Evolutionary conservation across 2,888 invertebrate genomes (phyloP), one percentile per base, ranked within the genome.

Genomic region (Phragmatobia fuliginosa): DNA sequence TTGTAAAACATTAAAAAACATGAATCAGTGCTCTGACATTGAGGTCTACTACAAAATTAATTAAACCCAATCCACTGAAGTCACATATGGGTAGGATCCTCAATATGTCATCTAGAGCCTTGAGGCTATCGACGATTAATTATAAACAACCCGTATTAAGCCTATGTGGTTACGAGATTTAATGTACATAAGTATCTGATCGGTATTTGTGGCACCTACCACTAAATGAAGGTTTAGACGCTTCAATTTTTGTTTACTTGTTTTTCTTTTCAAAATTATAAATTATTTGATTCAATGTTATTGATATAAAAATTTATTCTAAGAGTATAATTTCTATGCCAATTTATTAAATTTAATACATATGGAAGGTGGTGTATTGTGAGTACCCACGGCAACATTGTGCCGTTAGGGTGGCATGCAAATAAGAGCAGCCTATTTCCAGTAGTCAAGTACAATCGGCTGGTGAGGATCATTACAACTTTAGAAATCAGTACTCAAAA

Each of bases 21-120:
- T 6, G 3, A 45, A 8, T 21, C 21, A 45, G 21, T 11, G 25
- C 28, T 14, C 11, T 52, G 28, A 25, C 11, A 25, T 21, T 45
- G 4, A 52, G 25, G 25, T 52, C 14, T 28, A 25, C 1, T 25
- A 11, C 11, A 25, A 25, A 52, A 52, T 52, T 21, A 52, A 52
- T 52, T 25, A 28, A 52, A 52, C 28, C 11, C 52, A 25, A 52
- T 73, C 77, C 68, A 70, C 68, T 59, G 67, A 67, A 52, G 52
- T 25, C 52, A 11, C 52, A 52, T 28, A 52, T 14, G 25, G 25
- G 52, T n/a, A 11, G 5, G 3, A 52, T 52, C 52, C 25, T 25
- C 25, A 52, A 25, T 52, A 52, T 52, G 25, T 52, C 52, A 52
- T 28, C 52, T 52, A 25, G 52, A 52, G 52, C 25, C 52, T 70